These are phyloP conservation scores for Siniperca chuatsi DNA, from an alignment of 2,113 vertebrate species.

Conservation along the genomic window DNA sequence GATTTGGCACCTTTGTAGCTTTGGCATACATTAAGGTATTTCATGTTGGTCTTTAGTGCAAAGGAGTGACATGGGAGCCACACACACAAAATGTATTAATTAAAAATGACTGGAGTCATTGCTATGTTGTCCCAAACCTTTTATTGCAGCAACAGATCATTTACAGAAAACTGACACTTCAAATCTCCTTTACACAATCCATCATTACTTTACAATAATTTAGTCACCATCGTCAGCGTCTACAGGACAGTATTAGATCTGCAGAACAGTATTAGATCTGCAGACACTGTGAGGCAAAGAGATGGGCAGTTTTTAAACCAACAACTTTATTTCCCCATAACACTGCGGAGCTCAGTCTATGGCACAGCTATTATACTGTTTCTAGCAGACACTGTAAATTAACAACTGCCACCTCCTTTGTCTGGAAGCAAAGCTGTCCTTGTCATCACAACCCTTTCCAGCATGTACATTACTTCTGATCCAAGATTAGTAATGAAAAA, in stretches of 20 bases:
- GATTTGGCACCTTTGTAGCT: background rate
- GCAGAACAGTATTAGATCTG: conserved; percentile 49
- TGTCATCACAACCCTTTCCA: conserved; percentile 3
- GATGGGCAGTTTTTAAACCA: conserved; percentile 6
- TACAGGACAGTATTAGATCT: conserved; percentile 46
- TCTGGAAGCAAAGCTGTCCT: conserved; percentile 6
- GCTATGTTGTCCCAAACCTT: conserved; percentile 78
- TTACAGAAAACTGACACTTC: conserved; percentile 71
- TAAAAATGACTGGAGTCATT: background rate
- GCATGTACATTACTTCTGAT: conserved; percentile 39
- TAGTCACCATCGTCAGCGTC: conserved; percentile 55
- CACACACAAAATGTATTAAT: background rate
- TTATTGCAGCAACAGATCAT: conserved; percentile 82
- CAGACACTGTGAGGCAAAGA: conserved; percentile 45
- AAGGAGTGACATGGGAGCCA: background rate
- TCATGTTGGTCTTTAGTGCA: background rate
- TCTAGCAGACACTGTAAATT: background rate
- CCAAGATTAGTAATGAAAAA: conserved; percentile 34
- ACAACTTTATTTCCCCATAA: background rate
- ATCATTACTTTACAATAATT: conserved; percentile 77
- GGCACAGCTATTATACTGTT: background rate
- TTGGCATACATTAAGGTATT: background rate
- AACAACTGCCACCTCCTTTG: background rate
- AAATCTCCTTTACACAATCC: conserved; percentile 44
- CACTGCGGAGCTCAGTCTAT: background rate